Evolutionary conservation across 2,113 vertebrate species (phyloP), one percentile per base, ranked within the genome.

Genomic region (Chionis minor): DNA sequence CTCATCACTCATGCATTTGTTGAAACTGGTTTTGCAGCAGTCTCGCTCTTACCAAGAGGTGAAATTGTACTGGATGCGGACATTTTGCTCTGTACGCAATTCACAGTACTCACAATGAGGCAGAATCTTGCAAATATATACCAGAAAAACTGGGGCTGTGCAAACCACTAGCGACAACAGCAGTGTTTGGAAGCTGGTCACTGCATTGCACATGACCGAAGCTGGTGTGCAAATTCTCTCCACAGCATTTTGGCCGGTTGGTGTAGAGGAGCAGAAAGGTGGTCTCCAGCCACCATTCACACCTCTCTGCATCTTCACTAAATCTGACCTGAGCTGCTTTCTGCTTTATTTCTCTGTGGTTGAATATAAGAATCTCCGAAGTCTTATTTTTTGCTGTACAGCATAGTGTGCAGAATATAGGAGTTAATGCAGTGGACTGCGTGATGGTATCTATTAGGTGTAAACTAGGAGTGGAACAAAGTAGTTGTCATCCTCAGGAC

Each of bases 381-480:
- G 32, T 20, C 30, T 35, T 67, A 2, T n/a, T 52, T 87, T 40
- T 58, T 52, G 4, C 26, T 22, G 6, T 33, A 17, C 6, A 30
- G 16, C 8, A 45, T 13, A 16, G 5, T 5, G 11, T 47, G 26
- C 32, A 56, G 38, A 33, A 27, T 71, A 74, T 6, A 5, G 33
- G 16, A 72, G 8, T 55, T 66, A 59, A 65, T 9, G 12, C 22
- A 11, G 35, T 47, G 9, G 23, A 21, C 5, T 30, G 26, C 13
- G 14, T 1, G 1, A 28, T 1, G 2, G 6, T 14, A 5, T 26
- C 16, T 27, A 7, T 44, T 26, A 69, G 20, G 20, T 62, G 38
- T 49, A 72, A 81, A 54, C 8, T 18, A 73, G 17, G 19, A 59
- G 9, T 56, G 30, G 30, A 69, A 78, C 5, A 62, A 66, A 35